Percentiles rank a stretch among this genome's conserved stretches.
Conservation (phyloP, 1,140 invertebrate species). For the Myzus persicae region DNA sequence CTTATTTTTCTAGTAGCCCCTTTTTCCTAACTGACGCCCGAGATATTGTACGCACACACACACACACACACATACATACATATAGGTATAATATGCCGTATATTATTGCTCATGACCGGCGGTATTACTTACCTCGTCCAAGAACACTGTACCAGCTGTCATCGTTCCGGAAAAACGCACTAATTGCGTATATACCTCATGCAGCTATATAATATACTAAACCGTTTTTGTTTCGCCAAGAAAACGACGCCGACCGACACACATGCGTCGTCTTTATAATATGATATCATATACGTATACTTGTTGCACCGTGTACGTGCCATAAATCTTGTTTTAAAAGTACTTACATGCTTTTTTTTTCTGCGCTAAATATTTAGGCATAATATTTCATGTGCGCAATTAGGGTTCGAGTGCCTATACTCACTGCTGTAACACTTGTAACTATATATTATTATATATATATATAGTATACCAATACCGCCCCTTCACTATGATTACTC, state of each 20-base stretch:
- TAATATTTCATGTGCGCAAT: neutral
- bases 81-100: neutral
- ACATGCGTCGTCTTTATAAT: neutral
- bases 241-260: neutral
- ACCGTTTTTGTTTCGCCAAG: neutral
- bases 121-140: neutral
- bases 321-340: constrained; percentile 13
- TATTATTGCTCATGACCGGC: neutral
- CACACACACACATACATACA: neutral
- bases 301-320: neutral
- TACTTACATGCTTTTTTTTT: neutral
- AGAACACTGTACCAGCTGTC: neutral
- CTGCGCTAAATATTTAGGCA: neutral
- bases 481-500: neutral
- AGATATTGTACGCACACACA: neutral
- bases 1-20: neutral
- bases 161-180: neutral
- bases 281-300: neutral
- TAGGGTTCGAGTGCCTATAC: neutral
- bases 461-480: neutral
- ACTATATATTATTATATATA: neutral
- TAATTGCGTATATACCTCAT: neutral
- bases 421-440: neutral
- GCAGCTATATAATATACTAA: neutral
- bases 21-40: neutral